Evolutionary conservation across 2,888 invertebrate species (phyloP).

Genomic region (Caenorhabditis parvicauda): DNA sequence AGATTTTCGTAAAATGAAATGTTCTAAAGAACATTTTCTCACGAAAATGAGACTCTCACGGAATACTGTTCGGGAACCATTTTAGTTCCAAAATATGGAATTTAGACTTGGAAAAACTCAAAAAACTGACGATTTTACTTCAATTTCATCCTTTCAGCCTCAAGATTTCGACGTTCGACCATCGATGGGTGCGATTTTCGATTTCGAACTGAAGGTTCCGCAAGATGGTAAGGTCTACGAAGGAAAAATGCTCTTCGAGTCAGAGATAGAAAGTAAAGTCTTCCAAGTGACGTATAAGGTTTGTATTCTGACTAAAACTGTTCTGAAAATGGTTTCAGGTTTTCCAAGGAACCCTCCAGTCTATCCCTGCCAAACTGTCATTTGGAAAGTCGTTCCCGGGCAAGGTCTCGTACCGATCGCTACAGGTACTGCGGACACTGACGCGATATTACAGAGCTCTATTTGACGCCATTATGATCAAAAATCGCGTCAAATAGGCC

Average conservation of each 20-base stretch:
- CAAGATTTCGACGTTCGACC: slow-evolving; percentile 47
- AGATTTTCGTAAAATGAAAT: too few species aligned
- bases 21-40: too few species aligned
- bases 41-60: too few species aligned
- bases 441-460: too few species aligned
- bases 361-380: slow-evolving; percentile 72
- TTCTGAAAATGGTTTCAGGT: slow-evolving; percentile 11
- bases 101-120: too few species aligned
- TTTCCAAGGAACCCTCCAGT: slow-evolving; percentile 69
- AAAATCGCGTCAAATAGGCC: too few species aligned
- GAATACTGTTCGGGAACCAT: too few species aligned
- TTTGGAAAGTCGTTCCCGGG: slow-evolving; percentile 43
- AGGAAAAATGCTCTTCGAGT: slow-evolving; percentile 26
- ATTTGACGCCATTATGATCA: too few species aligned
- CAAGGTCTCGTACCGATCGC: slow-evolving; percentile 36
- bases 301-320: neutral
- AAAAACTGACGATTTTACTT: slow-evolving; percentile 1
- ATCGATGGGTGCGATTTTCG: slow-evolving; percentile 72
- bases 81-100: too few species aligned
- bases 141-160: slow-evolving; percentile 28
- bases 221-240: slow-evolving; percentile 63
- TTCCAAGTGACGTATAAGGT: slow-evolving; percentile 31
- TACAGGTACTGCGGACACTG: slow-evolving; percentile 34
- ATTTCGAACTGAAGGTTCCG: slow-evolving; percentile 74
- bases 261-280: slow-evolving; percentile 30